phyloP scores from a whole-genome alignment of 2,888 invertebrate genomes.

The Willowsia nigromaculata region DNA sequence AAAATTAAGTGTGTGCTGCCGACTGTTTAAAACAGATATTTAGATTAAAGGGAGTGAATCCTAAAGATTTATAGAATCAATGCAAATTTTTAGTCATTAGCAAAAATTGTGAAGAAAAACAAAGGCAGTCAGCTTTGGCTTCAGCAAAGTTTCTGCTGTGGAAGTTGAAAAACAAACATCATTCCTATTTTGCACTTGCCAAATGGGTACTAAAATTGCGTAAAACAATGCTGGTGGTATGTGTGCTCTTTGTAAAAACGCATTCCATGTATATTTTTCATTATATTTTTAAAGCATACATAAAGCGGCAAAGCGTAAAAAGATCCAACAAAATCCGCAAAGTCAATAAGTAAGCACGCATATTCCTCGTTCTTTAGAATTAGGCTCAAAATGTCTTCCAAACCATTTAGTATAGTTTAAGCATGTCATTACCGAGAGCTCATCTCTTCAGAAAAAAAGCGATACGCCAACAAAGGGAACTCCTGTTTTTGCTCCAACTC shows the following conservation, averaged over 20 bases:
- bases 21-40: background rate
- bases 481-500: background rate
- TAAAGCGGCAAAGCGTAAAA: no score
- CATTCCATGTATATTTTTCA: no score
- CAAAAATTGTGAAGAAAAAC: background rate
- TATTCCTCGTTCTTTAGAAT: background rate
- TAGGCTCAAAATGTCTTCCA: background rate
- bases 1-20: background rate
- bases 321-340: background rate
- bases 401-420: slow-evolving; percentile 11
- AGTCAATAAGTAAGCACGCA: background rate
- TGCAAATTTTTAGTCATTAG: background rate
- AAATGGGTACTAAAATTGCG: background rate
- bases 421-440: background rate
- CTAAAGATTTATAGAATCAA: background rate
- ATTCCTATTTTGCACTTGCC: background rate
- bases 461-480: background rate
- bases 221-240: background rate
- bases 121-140: background rate
- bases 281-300: no score
- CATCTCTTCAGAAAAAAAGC: background rate
- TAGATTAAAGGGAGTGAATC: background rate
- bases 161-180: background rate
- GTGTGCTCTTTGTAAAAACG: no score
- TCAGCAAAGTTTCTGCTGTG: no score